A percentile compares a stretch with the other conserved stretches of the same genome.
Conservation (phyloP, 2,113 vertebrate genomes). For the Amblyornis subalaris region DNA sequence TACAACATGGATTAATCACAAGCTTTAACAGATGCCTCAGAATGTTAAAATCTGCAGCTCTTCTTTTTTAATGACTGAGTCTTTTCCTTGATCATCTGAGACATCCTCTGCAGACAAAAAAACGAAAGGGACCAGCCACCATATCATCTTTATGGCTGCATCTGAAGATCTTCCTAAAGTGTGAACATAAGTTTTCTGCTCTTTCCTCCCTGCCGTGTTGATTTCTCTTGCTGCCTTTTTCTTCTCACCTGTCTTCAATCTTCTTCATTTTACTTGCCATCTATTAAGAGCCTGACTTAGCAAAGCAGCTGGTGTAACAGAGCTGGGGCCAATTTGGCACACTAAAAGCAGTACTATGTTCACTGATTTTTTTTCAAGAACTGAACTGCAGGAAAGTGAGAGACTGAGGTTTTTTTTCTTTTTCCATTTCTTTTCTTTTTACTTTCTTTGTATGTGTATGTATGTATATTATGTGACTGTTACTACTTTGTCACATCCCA, state of each 20-base stretch:
- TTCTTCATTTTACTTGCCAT: background rate
- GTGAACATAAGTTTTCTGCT: background rate
- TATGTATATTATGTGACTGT: background rate
- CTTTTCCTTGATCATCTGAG: background rate
- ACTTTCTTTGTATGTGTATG: background rate
- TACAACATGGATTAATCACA: background rate
- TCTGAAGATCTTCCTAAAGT: background rate
- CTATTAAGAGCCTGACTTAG: background rate
- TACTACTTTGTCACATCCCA: background rate
- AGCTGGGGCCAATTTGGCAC: background rate
- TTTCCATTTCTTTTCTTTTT: accelerated
- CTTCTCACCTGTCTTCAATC: background rate
- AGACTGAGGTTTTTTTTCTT: accelerated
- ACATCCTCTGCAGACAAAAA: background rate
- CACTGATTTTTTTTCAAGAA: background rate
- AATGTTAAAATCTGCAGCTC: background rate
- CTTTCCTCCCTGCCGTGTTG: background rate
- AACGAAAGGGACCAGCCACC: background rate
- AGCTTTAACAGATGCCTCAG: background rate
- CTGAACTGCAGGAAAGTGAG: background rate
- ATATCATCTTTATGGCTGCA: background rate
- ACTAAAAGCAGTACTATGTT: background rate
- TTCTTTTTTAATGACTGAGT: background rate
- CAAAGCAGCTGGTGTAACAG: background rate
- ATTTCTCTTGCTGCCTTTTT: background rate